Evolutionary conservation across 1,140 invertebrate genomes (phyloP), one percentile per base, ranked within the genome.

Genomic region (Ditylenchus dipsaci): DNA sequence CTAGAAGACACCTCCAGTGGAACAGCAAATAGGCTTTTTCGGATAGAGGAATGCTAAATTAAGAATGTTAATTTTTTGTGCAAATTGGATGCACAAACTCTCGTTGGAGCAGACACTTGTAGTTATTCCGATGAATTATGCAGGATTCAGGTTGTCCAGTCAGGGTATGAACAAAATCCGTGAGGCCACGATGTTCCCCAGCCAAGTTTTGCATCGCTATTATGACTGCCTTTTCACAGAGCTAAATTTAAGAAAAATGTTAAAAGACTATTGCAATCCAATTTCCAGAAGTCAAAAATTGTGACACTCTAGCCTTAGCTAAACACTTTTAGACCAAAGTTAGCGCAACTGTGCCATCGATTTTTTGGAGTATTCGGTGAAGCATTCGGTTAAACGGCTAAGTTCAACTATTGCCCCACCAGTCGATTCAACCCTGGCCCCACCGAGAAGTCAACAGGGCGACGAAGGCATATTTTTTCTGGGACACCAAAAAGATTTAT

Each of bases 11-110:
- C 0, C 66, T 45, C 66, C 66, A 68, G 19, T 68, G 62, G 42
- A 68, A 68, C 38, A 68, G n/a, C 23, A 68, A 26, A 27, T 38
- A 26, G n/a, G 66, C n/a, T 45, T 68, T 68, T 29, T 68, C 66
- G 9, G 66, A n/a, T 27, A 71, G 21, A 17, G 45, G 13, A n/a
- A 21, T 15, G 21, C 58, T 71, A 66, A 43, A 38, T 66, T 43
- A 67, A 68, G 0, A 19, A 43, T 26, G 33, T 11, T 66, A 30
- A 64, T 67, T 0, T 1, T 11, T 27, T 64, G 63, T 26, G 13
- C 0, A 3, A 53, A 53, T 26, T 53, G 15, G 49, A 21, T 30
- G 3, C 0, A 65, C 17, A 26, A 3, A 65, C 53, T 57, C 21
- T 8, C 64, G 27, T 58, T 58, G 26, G 19, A 19, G 49, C 26